Percentiles rank a stretch among this genome's conserved stretches.
Evolutionary conservation across 2,113 vertebrate genomes (phyloP).

Genomic region (Ancistrus triradiatus): DNA sequence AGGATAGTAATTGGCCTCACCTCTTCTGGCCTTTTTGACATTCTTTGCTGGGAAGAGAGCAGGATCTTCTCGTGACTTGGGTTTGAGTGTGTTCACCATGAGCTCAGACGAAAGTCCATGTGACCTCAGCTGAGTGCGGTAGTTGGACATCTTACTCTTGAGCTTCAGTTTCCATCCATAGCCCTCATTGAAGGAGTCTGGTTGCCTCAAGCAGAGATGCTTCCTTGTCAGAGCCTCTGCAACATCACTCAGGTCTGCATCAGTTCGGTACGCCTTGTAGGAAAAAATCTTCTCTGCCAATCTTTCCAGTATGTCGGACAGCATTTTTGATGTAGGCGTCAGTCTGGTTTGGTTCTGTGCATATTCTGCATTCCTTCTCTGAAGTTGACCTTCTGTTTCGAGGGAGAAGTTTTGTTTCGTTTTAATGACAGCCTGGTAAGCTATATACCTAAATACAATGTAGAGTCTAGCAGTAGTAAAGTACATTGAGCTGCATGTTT

Average conservation of each 20-base stretch:
- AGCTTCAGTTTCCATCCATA: conserved; percentile 36
- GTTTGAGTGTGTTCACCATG: conserved; percentile 24
- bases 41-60: conserved; percentile 30
- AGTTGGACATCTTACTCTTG: conserved; percentile 40
- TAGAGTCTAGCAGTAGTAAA: no score
- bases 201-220: conserved; percentile 38
- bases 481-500: no score
- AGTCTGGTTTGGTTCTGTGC: not conserved
- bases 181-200: conserved; percentile 28
- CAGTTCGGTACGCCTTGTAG: conserved; percentile 24
- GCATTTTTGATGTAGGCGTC: conserved; percentile 11
- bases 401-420: no score
- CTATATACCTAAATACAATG: no score
- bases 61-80: conserved; percentile 24
- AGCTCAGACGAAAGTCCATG: conserved; percentile 18
- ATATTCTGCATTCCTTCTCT: no score
- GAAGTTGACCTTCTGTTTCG: no score
- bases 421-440: no score
- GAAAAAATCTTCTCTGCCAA: conserved; percentile 23
- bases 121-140: conserved; percentile 22
- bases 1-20: conserved; percentile 22
- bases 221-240: conserved; percentile 36
- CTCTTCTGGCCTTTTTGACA: conserved; percentile 1
- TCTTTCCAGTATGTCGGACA: conserved; percentile 30
- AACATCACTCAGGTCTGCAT: conserved; percentile 32